Conservation (phyloP, 2,113 vertebrate species). For the Phocoena phocoena region DNA sequence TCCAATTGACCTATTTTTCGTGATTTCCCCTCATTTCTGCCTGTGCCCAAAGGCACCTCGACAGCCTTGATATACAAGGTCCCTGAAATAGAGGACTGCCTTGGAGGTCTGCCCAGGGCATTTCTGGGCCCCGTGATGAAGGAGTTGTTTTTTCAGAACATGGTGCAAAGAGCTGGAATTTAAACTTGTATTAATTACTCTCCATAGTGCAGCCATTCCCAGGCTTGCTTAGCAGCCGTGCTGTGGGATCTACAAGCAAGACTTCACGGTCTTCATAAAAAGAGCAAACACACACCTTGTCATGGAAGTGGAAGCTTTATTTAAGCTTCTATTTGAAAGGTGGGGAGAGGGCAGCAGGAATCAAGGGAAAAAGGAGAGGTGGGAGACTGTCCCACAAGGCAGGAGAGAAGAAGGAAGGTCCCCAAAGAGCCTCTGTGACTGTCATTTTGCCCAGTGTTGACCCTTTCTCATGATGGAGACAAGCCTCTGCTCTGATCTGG, state of each 20-base stretch:
- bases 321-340: background rate
- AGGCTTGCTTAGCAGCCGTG: too few species aligned
- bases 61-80: rapidly evolving
- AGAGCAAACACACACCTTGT: rapidly evolving
- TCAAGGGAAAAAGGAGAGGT: background rate
- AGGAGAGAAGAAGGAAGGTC: too few species aligned
- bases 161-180: background rate
- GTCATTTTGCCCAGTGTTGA: rapidly evolving
- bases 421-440: rapidly evolving
- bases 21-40: background rate
- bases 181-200: rapidly evolving
- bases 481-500: rapidly evolving
- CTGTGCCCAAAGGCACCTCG: background rate
- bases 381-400: rapidly evolving
- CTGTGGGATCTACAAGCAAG: rapidly evolving
- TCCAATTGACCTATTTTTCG: rapidly evolving
- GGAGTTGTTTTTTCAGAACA: background rate
- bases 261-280: rapidly evolving
- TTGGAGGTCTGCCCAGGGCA: too few species aligned
- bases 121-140: rapidly evolving
- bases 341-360: background rate
- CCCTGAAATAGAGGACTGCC: background rate
- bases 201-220: rapidly evolving
- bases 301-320: rapidly evolving
- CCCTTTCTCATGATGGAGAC: rapidly evolving